These are phyloP conservation scores for Ischnura elegans DNA, from an alignment of 2,888 invertebrate species.

Conservation along the genomic window DNA sequence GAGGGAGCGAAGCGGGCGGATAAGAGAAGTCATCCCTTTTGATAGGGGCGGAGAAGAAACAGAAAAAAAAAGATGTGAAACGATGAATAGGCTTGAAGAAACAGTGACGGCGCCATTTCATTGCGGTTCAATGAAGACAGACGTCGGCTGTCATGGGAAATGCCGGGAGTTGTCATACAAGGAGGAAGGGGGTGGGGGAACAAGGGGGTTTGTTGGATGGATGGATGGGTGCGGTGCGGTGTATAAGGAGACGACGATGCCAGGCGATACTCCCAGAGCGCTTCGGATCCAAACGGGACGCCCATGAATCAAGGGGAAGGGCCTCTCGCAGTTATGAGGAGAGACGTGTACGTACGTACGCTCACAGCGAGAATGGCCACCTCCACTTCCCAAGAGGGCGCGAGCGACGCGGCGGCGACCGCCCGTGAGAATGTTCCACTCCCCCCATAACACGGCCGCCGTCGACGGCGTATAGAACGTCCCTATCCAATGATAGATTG, in stretches of 20 bases:
- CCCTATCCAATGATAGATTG: not conserved
- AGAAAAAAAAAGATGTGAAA: not conserved
- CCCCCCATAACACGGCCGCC: not conserved
- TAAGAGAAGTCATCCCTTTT: not conserved
- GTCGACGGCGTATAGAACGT: not conserved
- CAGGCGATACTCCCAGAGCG: not conserved
- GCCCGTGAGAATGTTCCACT: not conserved
- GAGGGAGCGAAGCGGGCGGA: not conserved
- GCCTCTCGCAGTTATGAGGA: too few species aligned
- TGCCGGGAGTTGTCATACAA: slow-evolving; percentile 25
- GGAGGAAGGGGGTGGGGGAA: not conserved
- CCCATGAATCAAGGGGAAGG: too few species aligned
- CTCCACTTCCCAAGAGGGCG: not conserved
- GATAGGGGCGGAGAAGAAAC: not conserved
- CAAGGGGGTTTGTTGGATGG: not conserved
- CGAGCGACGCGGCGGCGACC: slow-evolving; percentile 18
- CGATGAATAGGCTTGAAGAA: not conserved
- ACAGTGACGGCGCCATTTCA: slow-evolving; percentile 9
- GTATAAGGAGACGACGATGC: not conserved
- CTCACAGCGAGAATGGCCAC: not conserved
- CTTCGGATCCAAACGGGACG: not conserved
- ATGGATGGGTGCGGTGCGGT: not conserved
- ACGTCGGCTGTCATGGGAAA: slow-evolving; percentile 2
- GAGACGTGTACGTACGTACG: too few species aligned
- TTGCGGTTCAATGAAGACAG: slow-evolving; percentile 7